Evolutionary conservation across 1,140 invertebrate species (phyloP), one percentile per base, ranked within the genome.

Genomic region (Triops cancriformis): DNA sequence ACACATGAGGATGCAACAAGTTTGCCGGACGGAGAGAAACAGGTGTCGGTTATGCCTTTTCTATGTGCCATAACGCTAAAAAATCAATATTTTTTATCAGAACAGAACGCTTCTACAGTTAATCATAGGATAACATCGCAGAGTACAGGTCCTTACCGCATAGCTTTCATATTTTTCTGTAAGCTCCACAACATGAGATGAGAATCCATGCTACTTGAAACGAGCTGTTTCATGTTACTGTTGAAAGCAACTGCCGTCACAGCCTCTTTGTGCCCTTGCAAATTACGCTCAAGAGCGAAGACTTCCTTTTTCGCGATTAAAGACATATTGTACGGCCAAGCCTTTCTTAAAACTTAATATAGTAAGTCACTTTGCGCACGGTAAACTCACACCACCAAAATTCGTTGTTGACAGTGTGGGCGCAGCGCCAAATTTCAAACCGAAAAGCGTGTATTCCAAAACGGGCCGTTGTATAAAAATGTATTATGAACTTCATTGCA

Each of bases 141-240:
- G 26, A 26, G 43, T 9, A 64, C 14, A 26, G 14, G 23, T 45
- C 41, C 74, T 78, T 80, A 87, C 86, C 84, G 84, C 82, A 86
- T 87, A 14, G 86, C 86, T 81, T 86, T 83, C 80, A 84, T 85
- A 72, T 86, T 84, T 64, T 85, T 84, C 74, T 85, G 85, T 79
- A 92, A 88, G 81, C 93, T 92, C 93, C 93, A 96, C 42, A 95
- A 86, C 88, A 95, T 90, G 73, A 95, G 84, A 76, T 89, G 90
- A 73, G 90, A 87, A 84, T 95, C 94, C 80, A 89, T 85, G 27
- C 92, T 93, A 79, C 91, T 88, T 73, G 92, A 94, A 14, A 90
- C 91, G 73, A 96, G 86, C 83, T 94, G 91, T 77, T 88, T 88
- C 75, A 89, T 88, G 81, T 90, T 89, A 1, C 92, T 92, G 85